Evolutionary conservation across 2,113 vertebrate species (phyloP).

Genomic region (Trinectes maculatus): DNA sequence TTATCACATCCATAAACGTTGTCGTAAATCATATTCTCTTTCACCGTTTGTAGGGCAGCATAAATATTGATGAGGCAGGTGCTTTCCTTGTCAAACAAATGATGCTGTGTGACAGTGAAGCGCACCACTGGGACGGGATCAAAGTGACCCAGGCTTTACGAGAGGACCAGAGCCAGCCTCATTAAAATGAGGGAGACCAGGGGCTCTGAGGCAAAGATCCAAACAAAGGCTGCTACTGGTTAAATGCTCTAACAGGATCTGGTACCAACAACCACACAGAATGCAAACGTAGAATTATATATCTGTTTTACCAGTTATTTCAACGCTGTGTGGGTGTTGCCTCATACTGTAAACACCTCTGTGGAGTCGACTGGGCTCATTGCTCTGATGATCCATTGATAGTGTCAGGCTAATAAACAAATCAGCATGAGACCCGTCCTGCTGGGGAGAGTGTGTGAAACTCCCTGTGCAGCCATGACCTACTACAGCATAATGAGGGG

Average conservation of each 20-base stretch:
- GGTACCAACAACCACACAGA: too few species aligned
- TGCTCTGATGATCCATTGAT: constrained; percentile 58
- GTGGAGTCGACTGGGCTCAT: constrained; percentile 48
- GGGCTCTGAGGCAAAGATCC: too few species aligned
- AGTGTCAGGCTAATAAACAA: constrained; percentile 66
- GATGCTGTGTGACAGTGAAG: constrained; percentile 81
- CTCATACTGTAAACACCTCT: constrained; percentile 75
- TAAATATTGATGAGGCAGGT: constrained; percentile 90
- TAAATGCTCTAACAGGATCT: constrained; percentile 5
- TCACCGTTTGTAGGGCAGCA: constrained; percentile 79
- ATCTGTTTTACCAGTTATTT: not conserved
- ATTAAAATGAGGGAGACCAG: constrained; percentile 78
- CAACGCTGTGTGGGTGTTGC: constrained; percentile 23
- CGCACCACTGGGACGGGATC: constrained; percentile 76
- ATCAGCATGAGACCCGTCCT: constrained; percentile 61
- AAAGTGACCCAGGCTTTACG: constrained; percentile 75
- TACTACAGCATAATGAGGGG: constrained; percentile 11
- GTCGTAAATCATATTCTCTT: constrained; percentile 22
- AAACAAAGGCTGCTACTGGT: constrained; percentile 8
- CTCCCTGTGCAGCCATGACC: constrained; percentile 35
- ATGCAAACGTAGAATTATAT: too few species aligned
- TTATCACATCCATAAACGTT: constrained; percentile 23
- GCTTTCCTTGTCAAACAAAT: constrained; percentile 88
- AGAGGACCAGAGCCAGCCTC: constrained; percentile 78
- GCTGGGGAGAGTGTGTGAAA: constrained; percentile 48